Conservation (phyloP, 2,797 vertebrate species). For the Alauda arvensis region DNA sequence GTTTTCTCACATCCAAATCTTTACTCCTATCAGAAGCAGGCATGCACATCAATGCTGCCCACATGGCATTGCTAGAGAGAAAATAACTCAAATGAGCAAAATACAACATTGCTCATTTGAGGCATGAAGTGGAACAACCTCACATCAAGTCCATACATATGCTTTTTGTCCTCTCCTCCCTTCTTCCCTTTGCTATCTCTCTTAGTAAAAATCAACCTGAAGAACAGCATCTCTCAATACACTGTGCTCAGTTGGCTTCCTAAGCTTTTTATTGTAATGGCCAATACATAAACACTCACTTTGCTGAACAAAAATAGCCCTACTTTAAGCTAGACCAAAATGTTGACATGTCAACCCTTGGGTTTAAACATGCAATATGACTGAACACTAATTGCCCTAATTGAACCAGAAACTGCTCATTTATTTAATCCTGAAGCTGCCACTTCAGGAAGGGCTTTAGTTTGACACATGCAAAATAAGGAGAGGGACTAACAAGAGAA, state of each 20-base stretch:
- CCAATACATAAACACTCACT: not conserved
- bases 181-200: not conserved
- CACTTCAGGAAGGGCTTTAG: not conserved
- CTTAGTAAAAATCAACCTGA: not conserved
- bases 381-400: conserved; percentile 28
- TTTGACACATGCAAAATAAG: not conserved
- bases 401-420: not conserved
- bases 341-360: not conserved
- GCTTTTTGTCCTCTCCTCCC: not conserved
- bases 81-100: too few relatives aligned
- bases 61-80: not conserved
- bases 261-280: not conserved
- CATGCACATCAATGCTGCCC: not conserved
- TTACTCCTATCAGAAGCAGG: not conserved
- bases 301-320: not conserved
- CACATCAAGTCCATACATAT: not conserved
- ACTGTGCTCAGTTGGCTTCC: not conserved
- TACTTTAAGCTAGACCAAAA: not conserved
- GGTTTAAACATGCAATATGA: not conserved
- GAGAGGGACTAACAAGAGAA: not conserved
- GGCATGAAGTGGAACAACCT: not conserved
- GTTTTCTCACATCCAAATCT: not conserved
- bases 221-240: not conserved
- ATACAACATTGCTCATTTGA: fast-evolving
- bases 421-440: conserved; percentile 24